These are phyloP conservation scores for Falco cherrug DNA, from an alignment of 2,797 vertebrate species.

Conservation along the genomic window DNA sequence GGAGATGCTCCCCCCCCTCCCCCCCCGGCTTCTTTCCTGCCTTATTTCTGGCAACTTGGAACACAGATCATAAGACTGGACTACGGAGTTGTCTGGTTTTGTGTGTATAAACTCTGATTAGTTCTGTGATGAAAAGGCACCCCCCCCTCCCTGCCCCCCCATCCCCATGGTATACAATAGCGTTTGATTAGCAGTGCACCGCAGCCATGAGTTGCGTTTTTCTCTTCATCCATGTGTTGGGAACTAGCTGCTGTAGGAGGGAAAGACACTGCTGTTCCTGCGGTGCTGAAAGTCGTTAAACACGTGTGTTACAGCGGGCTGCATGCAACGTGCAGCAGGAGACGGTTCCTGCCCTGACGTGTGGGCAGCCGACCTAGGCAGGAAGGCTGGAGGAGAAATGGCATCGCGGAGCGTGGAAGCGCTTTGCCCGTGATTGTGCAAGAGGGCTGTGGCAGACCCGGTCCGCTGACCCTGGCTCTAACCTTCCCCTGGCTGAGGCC, in stretches of 20 bases:
- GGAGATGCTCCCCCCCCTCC: background rate
- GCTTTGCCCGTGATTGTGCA: background rate
- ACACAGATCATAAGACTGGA: constrained; percentile 23
- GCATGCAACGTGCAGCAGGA: background rate
- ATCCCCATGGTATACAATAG: background rate
- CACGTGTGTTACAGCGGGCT: background rate
- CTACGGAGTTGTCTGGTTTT: background rate
- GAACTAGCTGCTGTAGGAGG: background rate
- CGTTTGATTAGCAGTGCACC: constrained; percentile 11
- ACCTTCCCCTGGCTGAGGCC: background rate
- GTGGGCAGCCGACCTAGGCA: fast-evolving
- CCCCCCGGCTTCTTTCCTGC: background rate
- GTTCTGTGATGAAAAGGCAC: background rate
- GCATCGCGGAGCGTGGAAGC: background rate
- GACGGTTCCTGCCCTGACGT: background rate
- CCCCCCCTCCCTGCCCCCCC: background rate
- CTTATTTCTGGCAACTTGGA: constrained; percentile 37
- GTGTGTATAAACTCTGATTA: constrained; percentile 15
- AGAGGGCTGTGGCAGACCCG: background rate
- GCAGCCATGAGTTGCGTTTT: background rate
- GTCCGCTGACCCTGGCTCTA: background rate
- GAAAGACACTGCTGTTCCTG: background rate
- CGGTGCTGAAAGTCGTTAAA: background rate
- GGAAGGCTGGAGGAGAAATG: background rate
- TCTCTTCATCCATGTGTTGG: background rate